These are phyloP conservation scores for Bruchidius siliquastri DNA, from an alignment of 2,888 invertebrate genomes.

Conservation along the genomic window DNA sequence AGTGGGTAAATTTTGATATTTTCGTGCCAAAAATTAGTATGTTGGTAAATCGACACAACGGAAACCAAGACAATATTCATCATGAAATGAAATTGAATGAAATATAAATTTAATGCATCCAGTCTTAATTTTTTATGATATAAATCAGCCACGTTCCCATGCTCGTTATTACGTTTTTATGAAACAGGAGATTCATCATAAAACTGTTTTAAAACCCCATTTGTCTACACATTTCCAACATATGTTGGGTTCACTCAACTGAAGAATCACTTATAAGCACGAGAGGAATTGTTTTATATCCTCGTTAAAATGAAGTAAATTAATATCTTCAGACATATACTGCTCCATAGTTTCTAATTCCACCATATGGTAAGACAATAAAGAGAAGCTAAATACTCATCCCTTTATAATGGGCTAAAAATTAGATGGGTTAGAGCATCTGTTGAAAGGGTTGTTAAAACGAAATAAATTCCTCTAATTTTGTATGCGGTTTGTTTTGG, in stretches of 20 bases:
- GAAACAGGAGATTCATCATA: not conserved
- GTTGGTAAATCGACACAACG: no score
- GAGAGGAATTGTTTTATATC: not conserved
- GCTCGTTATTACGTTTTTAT: not conserved
- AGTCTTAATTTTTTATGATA: no score
- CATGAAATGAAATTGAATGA: no score
- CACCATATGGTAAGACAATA: not conserved
- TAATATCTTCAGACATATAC: not conserved
- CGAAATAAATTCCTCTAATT: not conserved
- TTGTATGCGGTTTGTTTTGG: not conserved
- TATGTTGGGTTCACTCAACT: not conserved
- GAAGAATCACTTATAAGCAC: not conserved
- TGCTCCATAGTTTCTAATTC: not conserved
- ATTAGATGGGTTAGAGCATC: not conserved
- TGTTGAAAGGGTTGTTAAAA: not conserved
- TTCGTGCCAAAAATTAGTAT: no score
- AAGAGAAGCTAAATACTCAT: not conserved
- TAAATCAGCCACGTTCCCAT: not conserved
- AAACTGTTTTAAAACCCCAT: not conserved
- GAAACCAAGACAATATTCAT: no score
- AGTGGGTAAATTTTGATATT: no score
- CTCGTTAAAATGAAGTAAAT: not conserved
- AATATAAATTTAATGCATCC: no score
- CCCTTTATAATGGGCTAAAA: not conserved
- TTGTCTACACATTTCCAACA: not conserved